A percentile compares a stretch with the other conserved stretches of the same genome.
These are phyloP conservation scores for Nothobranchius furzeri DNA, from an alignment of 2,113 vertebrate genomes.

Conservation along the genomic window DNA sequence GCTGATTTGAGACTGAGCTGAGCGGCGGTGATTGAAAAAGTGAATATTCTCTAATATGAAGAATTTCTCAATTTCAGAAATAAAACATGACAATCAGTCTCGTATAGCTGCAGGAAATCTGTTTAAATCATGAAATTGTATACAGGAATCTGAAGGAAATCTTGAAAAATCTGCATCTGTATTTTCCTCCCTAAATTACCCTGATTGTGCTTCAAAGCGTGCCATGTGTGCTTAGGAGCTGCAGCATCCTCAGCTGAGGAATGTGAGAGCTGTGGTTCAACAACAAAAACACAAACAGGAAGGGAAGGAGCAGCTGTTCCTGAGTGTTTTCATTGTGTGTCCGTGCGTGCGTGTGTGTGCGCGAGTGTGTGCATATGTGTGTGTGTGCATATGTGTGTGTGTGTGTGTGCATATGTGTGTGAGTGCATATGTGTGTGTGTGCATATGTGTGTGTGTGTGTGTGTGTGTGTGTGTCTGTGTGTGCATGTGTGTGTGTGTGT, in stretches of 20 bases:
- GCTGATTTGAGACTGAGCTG: neutral
- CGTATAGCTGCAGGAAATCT: neutral
- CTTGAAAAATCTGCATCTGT: neutral
- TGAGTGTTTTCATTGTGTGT: constrained; percentile 17
- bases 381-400: neutral
- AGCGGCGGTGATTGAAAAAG: constrained; percentile 16
- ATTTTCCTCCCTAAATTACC: constrained; percentile 1
- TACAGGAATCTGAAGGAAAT: neutral
- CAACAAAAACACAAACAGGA: neutral
- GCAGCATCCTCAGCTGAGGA: constrained; percentile 2
- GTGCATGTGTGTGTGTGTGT: constrained; percentile 23
- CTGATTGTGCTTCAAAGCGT: neutral
- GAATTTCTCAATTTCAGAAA: neutral
- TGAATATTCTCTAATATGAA: neutral
- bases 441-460: constrained; percentile 22
- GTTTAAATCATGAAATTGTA: neutral
- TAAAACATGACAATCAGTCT: neutral
- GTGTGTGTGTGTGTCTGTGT: constrained; percentile 21
- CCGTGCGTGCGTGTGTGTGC: constrained; percentile 20
- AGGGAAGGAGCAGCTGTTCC: constrained; percentile 10
- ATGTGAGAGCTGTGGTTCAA: neutral
- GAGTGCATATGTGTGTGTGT: constrained; percentile 10
- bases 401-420: constrained; percentile 20
- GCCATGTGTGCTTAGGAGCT: neutral
- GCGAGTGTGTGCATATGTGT: neutral